phyloP scores from a whole-genome alignment of 2,797 vertebrate species.

The Rhincodon typus region DNA sequence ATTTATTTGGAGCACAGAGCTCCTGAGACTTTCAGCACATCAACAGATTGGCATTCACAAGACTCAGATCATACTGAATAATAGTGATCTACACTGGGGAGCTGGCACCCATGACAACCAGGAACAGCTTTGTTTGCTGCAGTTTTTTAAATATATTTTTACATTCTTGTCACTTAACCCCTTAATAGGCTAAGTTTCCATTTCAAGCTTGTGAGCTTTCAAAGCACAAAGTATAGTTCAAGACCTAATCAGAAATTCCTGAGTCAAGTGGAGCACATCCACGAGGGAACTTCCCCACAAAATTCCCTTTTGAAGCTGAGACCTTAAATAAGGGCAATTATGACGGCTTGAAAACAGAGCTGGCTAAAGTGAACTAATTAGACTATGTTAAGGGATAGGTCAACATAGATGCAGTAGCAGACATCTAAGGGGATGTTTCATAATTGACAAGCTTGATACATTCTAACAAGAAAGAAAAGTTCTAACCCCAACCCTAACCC shows the following conservation, averaged over 20 bases:
- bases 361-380: too few species aligned
- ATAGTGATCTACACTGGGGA: background rate
- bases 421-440: too few species aligned
- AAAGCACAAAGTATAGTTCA: background rate
- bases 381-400: too few species aligned
- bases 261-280: background rate
- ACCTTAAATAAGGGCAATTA: too few species aligned
- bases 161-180: constrained; percentile 1
- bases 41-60: background rate
- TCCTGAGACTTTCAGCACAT: background rate
- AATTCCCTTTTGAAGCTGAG: background rate
- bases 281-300: background rate
- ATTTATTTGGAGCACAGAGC: background rate
- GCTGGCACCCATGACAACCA: background rate
- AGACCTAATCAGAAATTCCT: background rate
- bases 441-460: too few species aligned
- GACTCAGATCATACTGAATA: constrained; percentile 12
- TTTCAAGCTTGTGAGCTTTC: background rate
- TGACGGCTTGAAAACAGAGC: too few species aligned
- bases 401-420: too few species aligned
- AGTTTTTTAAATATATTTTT: background rate
- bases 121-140: background rate
- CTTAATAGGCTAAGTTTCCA: background rate
- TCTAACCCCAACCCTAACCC: too few species aligned
- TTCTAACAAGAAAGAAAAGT: too few species aligned